A percentile compares a stretch with the other conserved stretches of the same genome.
Conservation (phyloP, 64 coral and sea anemone genomes). For the Catalaphyllia jardinei region DNA sequence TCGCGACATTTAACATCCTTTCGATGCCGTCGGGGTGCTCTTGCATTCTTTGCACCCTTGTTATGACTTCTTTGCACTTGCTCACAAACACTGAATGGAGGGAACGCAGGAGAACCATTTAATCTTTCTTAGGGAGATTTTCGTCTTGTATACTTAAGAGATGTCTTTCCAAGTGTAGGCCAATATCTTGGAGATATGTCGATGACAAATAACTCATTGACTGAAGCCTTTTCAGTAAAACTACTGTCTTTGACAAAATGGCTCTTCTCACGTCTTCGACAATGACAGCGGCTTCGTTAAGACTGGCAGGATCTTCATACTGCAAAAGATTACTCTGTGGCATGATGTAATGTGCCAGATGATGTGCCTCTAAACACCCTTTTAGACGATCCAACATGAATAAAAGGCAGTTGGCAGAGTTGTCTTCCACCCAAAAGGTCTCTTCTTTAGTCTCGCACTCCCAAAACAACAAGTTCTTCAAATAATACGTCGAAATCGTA, state of each 20-base stretch:
- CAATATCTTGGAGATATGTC: slow-evolving; percentile 34
- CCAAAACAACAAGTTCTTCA: slow-evolving; percentile 89
- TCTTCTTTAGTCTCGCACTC: slow-evolving; percentile 60
- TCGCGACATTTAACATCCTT: slow-evolving; percentile 29
- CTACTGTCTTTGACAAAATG: slow-evolving; percentile 61
- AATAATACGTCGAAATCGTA: slow-evolving; percentile 72
- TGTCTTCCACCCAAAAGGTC: slow-evolving; percentile 63
- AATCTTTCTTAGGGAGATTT: not conserved
- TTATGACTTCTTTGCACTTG: slow-evolving; percentile 37
- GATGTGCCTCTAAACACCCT: slow-evolving; percentile 45
- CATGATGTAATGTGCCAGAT: slow-evolving; percentile 76
- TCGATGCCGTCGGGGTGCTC: not conserved
- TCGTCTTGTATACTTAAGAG: slow-evolving; percentile 44
- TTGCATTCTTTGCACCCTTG: not conserved
- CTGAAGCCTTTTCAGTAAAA: slow-evolving; percentile 49
- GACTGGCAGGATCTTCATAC: slow-evolving; percentile 53
- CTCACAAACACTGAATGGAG: slow-evolving; percentile 27
- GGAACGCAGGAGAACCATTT: not conserved
- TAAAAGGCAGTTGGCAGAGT: slow-evolving; percentile 58
- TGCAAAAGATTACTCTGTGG: slow-evolving; percentile 69
- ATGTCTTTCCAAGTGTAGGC: not conserved
- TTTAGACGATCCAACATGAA: slow-evolving; percentile 71
- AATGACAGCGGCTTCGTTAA: slow-evolving; percentile 46
- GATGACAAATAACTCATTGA: slow-evolving; percentile 39
- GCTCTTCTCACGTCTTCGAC: slow-evolving; percentile 48